phyloP scores from a whole-genome alignment of 2,888 invertebrate genomes.

The Drosophila subsilvestris region DNA sequence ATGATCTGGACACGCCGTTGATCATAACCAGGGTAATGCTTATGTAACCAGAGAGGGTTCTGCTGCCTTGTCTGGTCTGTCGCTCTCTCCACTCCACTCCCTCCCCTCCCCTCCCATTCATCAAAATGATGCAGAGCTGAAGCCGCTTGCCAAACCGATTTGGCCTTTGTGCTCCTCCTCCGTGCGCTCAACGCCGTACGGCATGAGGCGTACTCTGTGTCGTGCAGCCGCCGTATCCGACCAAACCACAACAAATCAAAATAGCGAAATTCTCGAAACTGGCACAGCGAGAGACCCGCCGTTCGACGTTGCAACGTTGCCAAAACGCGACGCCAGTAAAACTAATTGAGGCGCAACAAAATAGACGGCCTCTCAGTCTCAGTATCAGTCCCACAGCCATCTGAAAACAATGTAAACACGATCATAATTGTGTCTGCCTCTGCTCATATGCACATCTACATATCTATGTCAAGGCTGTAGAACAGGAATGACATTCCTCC shows the following conservation, averaged over 20 bases:
- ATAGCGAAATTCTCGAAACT: slow-evolving; percentile 56
- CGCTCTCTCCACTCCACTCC: slow-evolving; percentile 57
- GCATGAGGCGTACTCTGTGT: slow-evolving; percentile 9
- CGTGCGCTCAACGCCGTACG: too few species aligned
- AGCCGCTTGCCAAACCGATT: slow-evolving; percentile 62
- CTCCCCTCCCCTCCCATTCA: slow-evolving; percentile 60
- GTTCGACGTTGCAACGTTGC: slow-evolving; percentile 56
- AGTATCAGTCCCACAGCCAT: slow-evolving; percentile 36
- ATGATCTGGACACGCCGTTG: slow-evolving; percentile 93
- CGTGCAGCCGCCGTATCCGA: slow-evolving; percentile 39
- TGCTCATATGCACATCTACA: background rate
- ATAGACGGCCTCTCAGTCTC: slow-evolving; percentile 26
- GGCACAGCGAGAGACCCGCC: slow-evolving; percentile 47
- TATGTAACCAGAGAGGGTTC: slow-evolving; percentile 61
- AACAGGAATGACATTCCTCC: slow-evolving; percentile 15
- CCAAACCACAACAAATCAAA: slow-evolving; percentile 73
- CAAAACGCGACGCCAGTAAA: slow-evolving; percentile 73
- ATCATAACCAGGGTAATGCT: slow-evolving; percentile 93
- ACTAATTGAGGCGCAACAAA: slow-evolving; percentile 72
- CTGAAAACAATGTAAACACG: slow-evolving; percentile 52
- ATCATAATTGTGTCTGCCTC: slow-evolving; percentile 45
- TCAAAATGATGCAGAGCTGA: slow-evolving; percentile 56
- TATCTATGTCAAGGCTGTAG: slow-evolving; percentile 39
- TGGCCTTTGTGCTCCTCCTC: slow-evolving; percentile 68
- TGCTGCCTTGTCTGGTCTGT: slow-evolving; percentile 44